Evolutionary conservation across 2,888 invertebrate genomes (phyloP).

Genomic region (Drosophila paucipuncta): DNA sequence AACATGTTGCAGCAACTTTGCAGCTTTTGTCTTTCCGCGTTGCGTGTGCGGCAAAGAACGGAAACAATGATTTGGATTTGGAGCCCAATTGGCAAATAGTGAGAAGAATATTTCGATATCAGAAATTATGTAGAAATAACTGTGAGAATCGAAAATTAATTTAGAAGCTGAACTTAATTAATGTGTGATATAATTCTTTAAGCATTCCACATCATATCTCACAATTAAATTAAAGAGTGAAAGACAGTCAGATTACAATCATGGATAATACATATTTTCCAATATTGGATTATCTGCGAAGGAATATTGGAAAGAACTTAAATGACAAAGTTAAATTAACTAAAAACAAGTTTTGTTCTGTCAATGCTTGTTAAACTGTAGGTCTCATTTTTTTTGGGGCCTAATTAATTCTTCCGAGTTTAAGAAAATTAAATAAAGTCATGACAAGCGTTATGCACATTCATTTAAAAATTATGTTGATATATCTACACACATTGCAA

Average conservation of each 20-base stretch:
- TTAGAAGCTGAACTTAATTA: neutral
- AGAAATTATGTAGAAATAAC: conserved; percentile 1
- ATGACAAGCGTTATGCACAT: neutral
- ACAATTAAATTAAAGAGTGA: neutral
- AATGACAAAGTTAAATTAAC: neutral
- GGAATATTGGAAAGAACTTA: neutral
- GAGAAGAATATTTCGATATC: conserved; percentile 25
- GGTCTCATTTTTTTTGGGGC: neutral
- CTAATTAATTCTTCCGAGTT: neutral
- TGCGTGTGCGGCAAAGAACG: conserved; percentile 52
- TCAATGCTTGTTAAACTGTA: neutral
- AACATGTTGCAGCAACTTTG: conserved; percentile 55
- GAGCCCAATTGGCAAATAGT: conserved; percentile 36
- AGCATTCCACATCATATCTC: neutral
- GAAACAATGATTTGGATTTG: conserved; percentile 40
- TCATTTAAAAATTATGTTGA: neutral
- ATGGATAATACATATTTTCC: neutral
- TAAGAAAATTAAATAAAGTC: neutral
- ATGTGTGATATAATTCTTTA: neutral
- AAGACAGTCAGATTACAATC: neutral
- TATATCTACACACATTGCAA: no score
- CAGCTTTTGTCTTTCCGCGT: conserved; percentile 31
- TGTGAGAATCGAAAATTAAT: conserved; percentile 1
- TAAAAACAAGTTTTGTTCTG: neutral
- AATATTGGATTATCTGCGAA: neutral